Base-by-base conservation (phyloP, 2,797 vertebrate genomes). In the Etheostoma nigrum region DNA sequence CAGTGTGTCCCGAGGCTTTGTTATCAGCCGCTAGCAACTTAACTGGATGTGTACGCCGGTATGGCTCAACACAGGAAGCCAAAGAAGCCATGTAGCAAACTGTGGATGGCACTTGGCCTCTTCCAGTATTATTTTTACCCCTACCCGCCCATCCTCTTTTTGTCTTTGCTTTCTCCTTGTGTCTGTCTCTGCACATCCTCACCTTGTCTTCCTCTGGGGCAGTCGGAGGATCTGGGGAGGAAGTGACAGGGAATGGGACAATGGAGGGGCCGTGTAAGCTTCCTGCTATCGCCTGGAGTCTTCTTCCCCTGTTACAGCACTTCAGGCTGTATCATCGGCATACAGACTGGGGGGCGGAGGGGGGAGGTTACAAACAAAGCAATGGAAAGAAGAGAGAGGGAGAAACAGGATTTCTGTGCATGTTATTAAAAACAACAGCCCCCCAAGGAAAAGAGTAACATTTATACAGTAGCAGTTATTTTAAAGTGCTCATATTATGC, bases 171-270 rank as follows among this genome's bases (percentile, higher is more conserved):
- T 89, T 91, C 82, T 88, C 85, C 85, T 88, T 78, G 74, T 81
- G 83, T 88, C 86, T 88, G 83, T 91, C 89, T 89, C 73, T 66
- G 79, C 87, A 93, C 92, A 91, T 94, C 92, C 91, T 94, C 91
- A 92, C 92, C 92, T 89, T 87, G 84, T 92, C 89, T 93, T 93
- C 90, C 93, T 93, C 73, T 74, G 89, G 87, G 91, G 76, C 83
- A 74, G 77, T 85, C 57, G 18, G 78, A 80, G 81, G 85, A 92
- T 84, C 88, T 61, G 52, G 83, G 70, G 74, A 92, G 93, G 92
- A 93, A 91, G 91, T 91, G 84, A 92, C 86, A 92, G 85, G 66
- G 79, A 85, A 87, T 62, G 62, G 90, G 93, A 95, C 94, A 95
- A 95, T 94, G 83, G 87, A 80, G 76, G 76, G 91, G 78, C 72